Percentiles rank a stretch among this genome's conserved stretches.
phyloP scores from a whole-genome alignment of 2,113 vertebrate species.

The Pseudonaja textilis region DNA sequence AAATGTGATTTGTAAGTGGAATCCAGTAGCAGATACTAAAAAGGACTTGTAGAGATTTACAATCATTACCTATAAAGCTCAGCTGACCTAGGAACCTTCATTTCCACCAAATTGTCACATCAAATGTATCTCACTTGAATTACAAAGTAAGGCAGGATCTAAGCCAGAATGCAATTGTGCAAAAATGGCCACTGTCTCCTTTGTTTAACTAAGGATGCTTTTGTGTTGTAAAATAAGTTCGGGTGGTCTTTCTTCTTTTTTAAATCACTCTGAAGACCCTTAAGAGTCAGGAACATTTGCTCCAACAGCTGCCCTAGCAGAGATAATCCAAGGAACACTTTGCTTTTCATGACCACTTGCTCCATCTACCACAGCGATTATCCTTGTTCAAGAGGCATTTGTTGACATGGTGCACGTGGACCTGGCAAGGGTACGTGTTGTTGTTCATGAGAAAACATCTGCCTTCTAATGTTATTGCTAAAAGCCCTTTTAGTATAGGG shows the following conservation, averaged over 20 bases:
- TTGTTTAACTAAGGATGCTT: neutral
- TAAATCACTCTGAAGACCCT: neutral
- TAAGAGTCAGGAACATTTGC: constrained; percentile 26
- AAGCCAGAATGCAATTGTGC: neutral
- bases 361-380: constrained; percentile 12
- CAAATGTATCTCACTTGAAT: constrained; percentile 10
- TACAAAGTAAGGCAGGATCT: neutral
- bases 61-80: neutral
- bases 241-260: constrained; percentile 9
- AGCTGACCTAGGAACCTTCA: neutral
- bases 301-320: constrained; percentile 23
- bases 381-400: constrained; percentile 45
- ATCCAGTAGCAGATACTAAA: constrained; percentile 7
- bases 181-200: neutral
- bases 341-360: constrained; percentile 40
- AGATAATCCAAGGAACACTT: constrained; percentile 44
- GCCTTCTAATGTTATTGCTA: constrained; percentile 42
- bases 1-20: neutral
- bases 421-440: constrained; percentile 12
- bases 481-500: constrained; percentile 50
- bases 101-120: neutral
- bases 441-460: constrained; percentile 66
- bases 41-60: neutral
- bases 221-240: neutral
- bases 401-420: constrained; percentile 47